Base-by-base conservation (phyloP, 2,113 vertebrate genomes). In the Erinaceus europaeus region DNA sequence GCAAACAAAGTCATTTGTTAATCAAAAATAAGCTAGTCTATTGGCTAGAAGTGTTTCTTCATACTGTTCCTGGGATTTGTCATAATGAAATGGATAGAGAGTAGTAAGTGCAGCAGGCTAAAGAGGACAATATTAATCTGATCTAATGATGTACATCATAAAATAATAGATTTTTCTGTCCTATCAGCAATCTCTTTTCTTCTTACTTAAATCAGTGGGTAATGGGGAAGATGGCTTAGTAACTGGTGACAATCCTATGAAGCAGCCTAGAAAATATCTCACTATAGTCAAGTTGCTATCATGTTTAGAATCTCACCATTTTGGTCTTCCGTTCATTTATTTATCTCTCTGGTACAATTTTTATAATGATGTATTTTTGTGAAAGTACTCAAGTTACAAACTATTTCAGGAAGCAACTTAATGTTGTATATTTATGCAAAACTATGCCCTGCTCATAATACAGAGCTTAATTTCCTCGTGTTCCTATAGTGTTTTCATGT, bases 21-120 rank as follows among this genome's bases (percentile, higher is more conserved):
- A 68, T 78, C 25, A 86, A n/a, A 90, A 94, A 81, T 53, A 90
- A 84, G 68, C 14, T 38, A 75, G 9, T 12, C n/a, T 65, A 38
- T 46, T 55, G 80, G 20, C 88, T 86, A 32, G 11, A 72, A 84
- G 15, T 75, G 2, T 62, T 55, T 21, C 20, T 61, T 52, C 15
- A 85, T 38, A 50, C 44, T 72, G 72, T 36, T 79, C 12, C 32
- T 57, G 23, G 34, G 64, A 29, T 80, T 81, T 62, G 12, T 75
- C 62, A 34, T 6, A 68, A 32, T n/a, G 36, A 40, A 36, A 17
- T 55, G 25, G 53, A 13, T 23, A 71, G 17, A 15, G 32, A 2
- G 5, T 8, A 50, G 34, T 3, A 83, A 13, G 46, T 65, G 46
- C 64, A 34, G 1, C 12, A 44, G 9, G 10, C 11, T 11, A 64